phyloP scores from a whole-genome alignment of 2,113 vertebrate genomes.

The Spea bombifrons region DNA sequence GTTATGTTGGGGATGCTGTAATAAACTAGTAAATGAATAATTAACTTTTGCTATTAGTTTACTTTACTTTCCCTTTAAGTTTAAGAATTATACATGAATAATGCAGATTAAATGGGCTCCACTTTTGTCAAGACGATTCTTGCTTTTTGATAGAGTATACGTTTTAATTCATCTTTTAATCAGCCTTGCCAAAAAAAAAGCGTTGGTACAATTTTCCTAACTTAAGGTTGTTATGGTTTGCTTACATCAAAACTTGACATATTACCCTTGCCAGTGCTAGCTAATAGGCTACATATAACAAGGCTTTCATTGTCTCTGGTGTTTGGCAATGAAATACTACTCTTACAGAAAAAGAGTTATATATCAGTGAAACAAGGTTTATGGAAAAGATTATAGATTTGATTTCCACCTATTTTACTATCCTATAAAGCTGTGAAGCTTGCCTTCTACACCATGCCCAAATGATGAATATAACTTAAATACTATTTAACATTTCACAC shows the following conservation, averaged over 20 bases:
- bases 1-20: too few species aligned
- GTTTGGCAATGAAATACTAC: neutral
- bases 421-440: neutral
- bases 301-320: neutral
- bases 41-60: too few species aligned
- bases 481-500: slow-evolving; percentile 46
- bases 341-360: neutral
- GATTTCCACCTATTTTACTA: neutral
- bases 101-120: too few species aligned
- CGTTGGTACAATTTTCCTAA: neutral
- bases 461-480: slow-evolving; percentile 17
- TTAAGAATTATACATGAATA: too few species aligned
- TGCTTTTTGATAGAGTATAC: too few species aligned
- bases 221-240: neutral
- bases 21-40: too few species aligned
- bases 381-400: neutral
- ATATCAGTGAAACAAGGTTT: neutral
- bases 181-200: neutral
- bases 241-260: neutral
- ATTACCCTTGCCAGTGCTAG: neutral
- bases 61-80: too few species aligned
- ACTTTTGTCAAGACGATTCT: too few species aligned
- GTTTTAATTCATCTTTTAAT: too few species aligned
- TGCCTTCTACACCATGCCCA: neutral
- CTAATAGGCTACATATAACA: slow-evolving; percentile 1